A percentile compares a stretch with the other conserved stretches of the same genome.
These are phyloP conservation scores for Chrysemys picta DNA, from an alignment of 2,113 vertebrate species.

Conservation along the genomic window DNA sequence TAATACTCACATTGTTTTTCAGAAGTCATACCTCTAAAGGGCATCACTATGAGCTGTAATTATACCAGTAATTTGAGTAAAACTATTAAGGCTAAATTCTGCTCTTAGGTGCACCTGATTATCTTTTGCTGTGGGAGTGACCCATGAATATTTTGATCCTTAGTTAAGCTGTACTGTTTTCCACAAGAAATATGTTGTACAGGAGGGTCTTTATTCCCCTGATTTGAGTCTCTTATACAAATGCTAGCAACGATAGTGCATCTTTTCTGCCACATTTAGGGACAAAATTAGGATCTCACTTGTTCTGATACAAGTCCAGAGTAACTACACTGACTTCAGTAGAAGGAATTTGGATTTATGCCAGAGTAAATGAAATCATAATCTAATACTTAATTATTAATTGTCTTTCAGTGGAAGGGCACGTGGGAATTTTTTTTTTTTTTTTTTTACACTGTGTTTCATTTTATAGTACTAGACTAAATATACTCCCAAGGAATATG, in stretches of 20 bases:
- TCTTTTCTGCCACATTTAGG: slow-evolving; percentile 1
- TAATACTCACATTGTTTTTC: not conserved
- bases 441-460: slow-evolving; percentile 20
- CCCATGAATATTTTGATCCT: not conserved
- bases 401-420: slow-evolving; percentile 22
- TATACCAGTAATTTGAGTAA: not conserved
- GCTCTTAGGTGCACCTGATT: not conserved
- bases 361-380: slow-evolving; percentile 33
- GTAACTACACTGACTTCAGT: slow-evolving; percentile 7
- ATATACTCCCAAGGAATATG: slow-evolving; percentile 54
- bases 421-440: slow-evolving; percentile 54
- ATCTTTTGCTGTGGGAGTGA: not conserved
- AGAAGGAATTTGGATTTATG: slow-evolving; percentile 41
- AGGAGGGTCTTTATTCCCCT: not conserved
- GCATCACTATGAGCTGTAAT: not conserved
- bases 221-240: not conserved
- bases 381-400: slow-evolving; percentile 59
- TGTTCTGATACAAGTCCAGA: slow-evolving; percentile 10
- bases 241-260: not conserved
- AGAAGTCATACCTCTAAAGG: not conserved
- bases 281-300: not conserved
- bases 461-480: slow-evolving; percentile 57
- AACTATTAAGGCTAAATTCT: not conserved
- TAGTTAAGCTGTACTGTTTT: not conserved
- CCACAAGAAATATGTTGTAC: not conserved